Conservation (phyloP, 2,113 vertebrate genomes). For the Zosterops hypoxanthus region DNA sequence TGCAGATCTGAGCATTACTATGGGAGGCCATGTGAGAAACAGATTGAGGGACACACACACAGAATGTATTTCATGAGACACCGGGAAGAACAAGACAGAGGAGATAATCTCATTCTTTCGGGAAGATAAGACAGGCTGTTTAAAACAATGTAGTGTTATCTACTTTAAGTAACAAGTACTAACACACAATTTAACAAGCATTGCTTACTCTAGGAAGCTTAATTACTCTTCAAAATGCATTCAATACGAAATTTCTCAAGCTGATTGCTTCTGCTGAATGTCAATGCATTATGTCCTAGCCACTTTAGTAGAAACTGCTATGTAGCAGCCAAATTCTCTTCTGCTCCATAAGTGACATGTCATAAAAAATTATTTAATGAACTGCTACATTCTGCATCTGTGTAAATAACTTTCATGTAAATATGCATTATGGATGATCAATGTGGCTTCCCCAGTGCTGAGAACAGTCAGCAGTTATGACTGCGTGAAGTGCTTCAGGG, state of each 20-base stretch:
- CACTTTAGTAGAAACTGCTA: not conserved
- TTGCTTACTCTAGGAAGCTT: constrained; percentile 38
- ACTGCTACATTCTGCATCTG: constrained; percentile 26
- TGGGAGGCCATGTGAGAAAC: not conserved
- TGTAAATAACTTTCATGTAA: constrained; percentile 25
- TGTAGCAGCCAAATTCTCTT: constrained; percentile 11
- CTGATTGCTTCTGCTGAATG: constrained; percentile 23
- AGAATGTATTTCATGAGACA: not conserved
- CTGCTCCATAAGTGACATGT: not conserved
- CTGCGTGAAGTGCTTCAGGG: not conserved
- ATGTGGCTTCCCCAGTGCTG: not conserved
- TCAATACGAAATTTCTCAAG: constrained; percentile 24
- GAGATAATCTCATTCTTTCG: constrained; percentile 33
- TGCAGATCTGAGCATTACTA: not conserved
- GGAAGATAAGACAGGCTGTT: constrained; percentile 26
- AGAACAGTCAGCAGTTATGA: constrained; percentile 2
- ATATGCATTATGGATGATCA: not conserved
- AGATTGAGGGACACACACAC: not conserved
- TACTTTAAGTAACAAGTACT: constrained; percentile 1
- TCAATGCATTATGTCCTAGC: not conserved
- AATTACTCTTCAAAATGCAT: constrained; percentile 50
- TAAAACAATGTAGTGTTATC: constrained; percentile 29
- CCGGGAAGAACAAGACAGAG: not conserved
- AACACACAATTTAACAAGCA: constrained; percentile 45
- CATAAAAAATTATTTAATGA: constrained; percentile 34